Percentiles rank a stretch among this genome's conserved stretches.
phyloP scores from a whole-genome alignment of 2,888 invertebrate species.

The Tridacna crocea region DNA sequence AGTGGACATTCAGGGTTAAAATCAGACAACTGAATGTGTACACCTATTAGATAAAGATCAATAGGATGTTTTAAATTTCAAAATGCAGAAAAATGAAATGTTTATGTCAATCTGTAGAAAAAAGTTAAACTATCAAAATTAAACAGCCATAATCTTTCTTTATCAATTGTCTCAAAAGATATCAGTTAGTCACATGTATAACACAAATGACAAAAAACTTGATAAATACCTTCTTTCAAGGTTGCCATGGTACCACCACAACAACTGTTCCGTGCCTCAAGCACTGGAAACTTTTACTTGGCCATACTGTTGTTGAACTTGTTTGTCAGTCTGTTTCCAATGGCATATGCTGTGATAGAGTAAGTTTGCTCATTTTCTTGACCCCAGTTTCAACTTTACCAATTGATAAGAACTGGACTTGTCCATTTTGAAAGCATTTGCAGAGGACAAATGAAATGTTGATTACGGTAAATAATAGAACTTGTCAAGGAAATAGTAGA shows the following conservation, averaged over 20 bases:
- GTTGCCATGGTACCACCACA: slow-evolving; percentile 73
- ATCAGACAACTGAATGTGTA: neutral
- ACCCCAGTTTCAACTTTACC: neutral
- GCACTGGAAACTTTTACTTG: slow-evolving; percentile 76
- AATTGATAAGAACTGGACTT: no score
- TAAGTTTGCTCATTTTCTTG: slow-evolving; percentile 58
- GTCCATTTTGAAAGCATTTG: no score
- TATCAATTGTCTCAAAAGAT: no score
- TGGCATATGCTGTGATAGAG: slow-evolving; percentile 73
- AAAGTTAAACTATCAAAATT: no score
- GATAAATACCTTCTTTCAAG: neutral
- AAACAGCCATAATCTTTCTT: no score
- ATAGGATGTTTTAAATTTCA: no score
- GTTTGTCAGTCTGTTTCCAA: slow-evolving; percentile 72
- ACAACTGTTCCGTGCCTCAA: slow-evolving; percentile 74
- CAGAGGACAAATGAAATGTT: neutral
- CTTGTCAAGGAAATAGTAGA: neutral
- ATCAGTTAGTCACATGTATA: no score
- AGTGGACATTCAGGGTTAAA: neutral
- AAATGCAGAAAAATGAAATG: no score
- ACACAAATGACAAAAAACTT: no score
- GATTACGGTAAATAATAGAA: neutral
- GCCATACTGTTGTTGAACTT: slow-evolving; percentile 72
- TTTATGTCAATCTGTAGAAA: no score
- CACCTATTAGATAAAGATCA: neutral